A percentile compares a stretch with the other conserved stretches of the same genome.
phyloP scores from a whole-genome alignment of 30 jellyfish, hydroid and myxozoan species.

The Hydractinia symbiolongicarpus region DNA sequence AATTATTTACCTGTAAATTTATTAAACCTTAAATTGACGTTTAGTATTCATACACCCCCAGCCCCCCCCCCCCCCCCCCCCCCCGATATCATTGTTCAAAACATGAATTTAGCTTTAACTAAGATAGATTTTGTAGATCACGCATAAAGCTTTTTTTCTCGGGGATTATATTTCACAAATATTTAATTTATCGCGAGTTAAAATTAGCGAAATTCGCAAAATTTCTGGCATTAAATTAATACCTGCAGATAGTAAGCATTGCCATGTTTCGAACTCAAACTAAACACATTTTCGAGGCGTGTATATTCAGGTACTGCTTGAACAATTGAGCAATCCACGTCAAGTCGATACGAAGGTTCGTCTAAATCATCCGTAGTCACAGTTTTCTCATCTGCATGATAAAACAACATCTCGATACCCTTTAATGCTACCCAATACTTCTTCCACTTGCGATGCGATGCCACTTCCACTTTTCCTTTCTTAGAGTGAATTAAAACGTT shows the following conservation, averaged over 20 bases:
- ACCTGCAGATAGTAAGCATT: constrained; percentile 88
- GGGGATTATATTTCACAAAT: too few species aligned
- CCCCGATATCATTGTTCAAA: too few species aligned
- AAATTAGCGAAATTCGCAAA: background rate
- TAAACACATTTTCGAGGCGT: constrained; percentile 72
- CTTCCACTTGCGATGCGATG: constrained; percentile 79
- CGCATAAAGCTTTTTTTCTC: too few species aligned
- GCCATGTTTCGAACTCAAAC: constrained; percentile 85
- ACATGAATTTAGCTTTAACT: too few species aligned
- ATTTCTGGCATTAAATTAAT: background rate
- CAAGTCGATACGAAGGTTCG: constrained; percentile 75
- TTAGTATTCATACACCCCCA: too few species aligned
- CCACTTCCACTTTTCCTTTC: constrained; percentile 83
- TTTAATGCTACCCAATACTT: constrained; percentile 93
- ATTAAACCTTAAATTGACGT: too few species aligned
- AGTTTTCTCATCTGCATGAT: constrained; percentile 77
- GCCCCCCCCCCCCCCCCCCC: too few species aligned
- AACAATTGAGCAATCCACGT: constrained; percentile 68
- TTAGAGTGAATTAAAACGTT: constrained; percentile 67
- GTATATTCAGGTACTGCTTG: constrained; percentile 98
- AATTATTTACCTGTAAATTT: too few species aligned
- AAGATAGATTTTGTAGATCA: too few species aligned
- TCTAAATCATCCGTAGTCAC: constrained; percentile 80
- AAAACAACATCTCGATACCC: constrained; percentile 83
- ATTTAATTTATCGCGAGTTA: too few species aligned